phyloP scores from a whole-genome alignment of 1,140 invertebrate genomes.

The Diorhabda sublineata region DNA sequence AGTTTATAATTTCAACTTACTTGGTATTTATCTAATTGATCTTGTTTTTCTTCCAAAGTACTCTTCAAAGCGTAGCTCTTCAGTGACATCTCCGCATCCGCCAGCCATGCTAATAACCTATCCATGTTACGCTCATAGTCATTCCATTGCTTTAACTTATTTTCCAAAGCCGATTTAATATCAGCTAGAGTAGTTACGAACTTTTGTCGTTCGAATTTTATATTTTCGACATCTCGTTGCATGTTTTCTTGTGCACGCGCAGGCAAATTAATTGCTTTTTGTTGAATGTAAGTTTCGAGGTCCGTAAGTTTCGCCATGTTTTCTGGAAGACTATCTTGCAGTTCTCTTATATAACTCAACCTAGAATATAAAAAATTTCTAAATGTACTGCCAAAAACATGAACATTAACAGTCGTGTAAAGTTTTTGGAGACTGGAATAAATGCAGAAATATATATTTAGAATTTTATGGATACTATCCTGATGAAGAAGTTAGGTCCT shows the following conservation, averaged over 20 bases:
- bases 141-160: slow-evolving; percentile 83
- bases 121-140: slow-evolving; percentile 87
- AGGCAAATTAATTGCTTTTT: slow-evolving; percentile 62
- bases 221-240: slow-evolving; percentile 70
- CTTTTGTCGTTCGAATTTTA: slow-evolving; percentile 77
- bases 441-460: too few relatives aligned
- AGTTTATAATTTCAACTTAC: slow-evolving; percentile 51
- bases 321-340: slow-evolving; percentile 71
- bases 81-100: slow-evolving; percentile 78
- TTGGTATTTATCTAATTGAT: slow-evolving; percentile 86
- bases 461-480: too few relatives aligned
- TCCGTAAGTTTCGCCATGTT: slow-evolving; percentile 68
- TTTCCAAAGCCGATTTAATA: slow-evolving; percentile 72
- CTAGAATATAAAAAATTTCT: neutral
- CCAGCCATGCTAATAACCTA: slow-evolving; percentile 75
- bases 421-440: too few relatives aligned
- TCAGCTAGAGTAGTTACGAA: slow-evolving; percentile 72
- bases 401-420: too few relatives aligned
- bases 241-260: slow-evolving; percentile 74
- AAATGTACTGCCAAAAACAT: too few relatives aligned
- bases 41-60: slow-evolving; percentile 84
- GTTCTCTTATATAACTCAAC: slow-evolving; percentile 68
- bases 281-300: slow-evolving; percentile 64
- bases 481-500: too few relatives aligned
- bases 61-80: slow-evolving; percentile 83